Evolutionary conservation across 2,888 invertebrate genomes (phyloP), one percentile per base, ranked within the genome.

Genomic region (Aphrophora alni): DNA sequence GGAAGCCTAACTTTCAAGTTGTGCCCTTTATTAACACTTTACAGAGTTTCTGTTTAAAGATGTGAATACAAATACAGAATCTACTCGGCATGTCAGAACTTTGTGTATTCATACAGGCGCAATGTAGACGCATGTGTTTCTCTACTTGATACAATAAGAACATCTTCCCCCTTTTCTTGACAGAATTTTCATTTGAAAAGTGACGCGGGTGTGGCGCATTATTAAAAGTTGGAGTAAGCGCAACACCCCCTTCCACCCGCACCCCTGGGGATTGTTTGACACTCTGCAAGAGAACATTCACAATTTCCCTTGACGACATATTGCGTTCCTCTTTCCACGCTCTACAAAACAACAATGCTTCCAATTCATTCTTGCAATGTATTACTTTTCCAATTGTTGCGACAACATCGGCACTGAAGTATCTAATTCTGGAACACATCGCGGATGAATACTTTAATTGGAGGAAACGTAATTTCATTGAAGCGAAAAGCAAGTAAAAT

Each of bases 181-280:
- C 80, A 80, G 80, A 71, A 59, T 80, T 80, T 80, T 80, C 80
- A 80, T 80, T 80, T 80, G 78, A 79, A 79, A 59, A 79, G 68
- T 79, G 78, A 79, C 78, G 74, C 78, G 78, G 78, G 74, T 79
- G 78, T 38, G 78, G 78, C 74, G 78, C 74, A 74, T 79, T 79
- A 79, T 79, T 79, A 79, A 79, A 79, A 79, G 78, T 79, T 79
- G 78, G 78, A 79, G 78, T 79, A 79, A 79, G 78, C 68, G 59
- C 17, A 24, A 33, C 70, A 69, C n/a, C 77, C 77, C 51, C 44
- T 4, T 28, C 78, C 71, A 26, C 69, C 21, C 59, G 17, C 38
- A 38, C 7, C 38, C 77, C 27, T 14, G 74, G 78, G 78, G 78
- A 79, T 74, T 79, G 78, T 79, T 79, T 79, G 78, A 79, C 78